phyloP scores from a whole-genome alignment of 2,888 invertebrate genomes.

The Perithous albicinctus region DNA sequence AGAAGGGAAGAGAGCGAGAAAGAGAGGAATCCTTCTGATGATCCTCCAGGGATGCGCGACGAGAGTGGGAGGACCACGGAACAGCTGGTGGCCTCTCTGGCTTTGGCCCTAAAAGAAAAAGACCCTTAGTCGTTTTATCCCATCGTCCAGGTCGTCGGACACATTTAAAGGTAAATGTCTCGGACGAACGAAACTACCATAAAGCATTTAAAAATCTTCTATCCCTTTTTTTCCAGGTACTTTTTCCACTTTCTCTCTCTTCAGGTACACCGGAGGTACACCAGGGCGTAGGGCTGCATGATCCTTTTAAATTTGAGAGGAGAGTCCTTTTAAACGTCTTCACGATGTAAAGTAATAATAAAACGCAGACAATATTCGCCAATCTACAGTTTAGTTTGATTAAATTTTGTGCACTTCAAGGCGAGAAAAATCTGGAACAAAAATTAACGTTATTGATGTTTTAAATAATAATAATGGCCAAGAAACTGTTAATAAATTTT shows the following conservation, averaged over 20 bases:
- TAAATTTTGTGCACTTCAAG: no score
- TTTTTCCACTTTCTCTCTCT: neutral
- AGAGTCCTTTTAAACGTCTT: neutral
- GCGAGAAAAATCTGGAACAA: no score
- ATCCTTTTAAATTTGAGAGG: neutral
- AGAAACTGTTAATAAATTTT: no score
- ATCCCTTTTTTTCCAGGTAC: neutral
- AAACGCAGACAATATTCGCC: no score
- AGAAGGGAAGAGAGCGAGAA: conserved; percentile 47
- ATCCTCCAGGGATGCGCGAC: conserved; percentile 28
- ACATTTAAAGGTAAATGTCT: conserved; percentile 51
- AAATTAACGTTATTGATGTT: no score
- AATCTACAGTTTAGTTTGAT: no score
- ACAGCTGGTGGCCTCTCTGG: conserved; percentile 69
- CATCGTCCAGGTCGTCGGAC: conserved; percentile 15
- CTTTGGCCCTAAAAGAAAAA: conserved; percentile 51
- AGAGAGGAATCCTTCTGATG: conserved; percentile 40
- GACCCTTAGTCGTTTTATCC: conserved; percentile 35
- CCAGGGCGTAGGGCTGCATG: neutral
- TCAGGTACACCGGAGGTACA: neutral
- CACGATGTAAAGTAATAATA: neutral
- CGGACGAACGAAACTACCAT: neutral
- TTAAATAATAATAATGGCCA: no score
- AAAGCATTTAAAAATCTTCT: neutral
- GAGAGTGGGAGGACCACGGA: conserved; percentile 64